A percentile compares a stretch with the other conserved stretches of the same genome.
These are phyloP conservation scores for Neodontobutis hainanensis DNA, from an alignment of 2,113 vertebrate species.

Conservation along the genomic window DNA sequence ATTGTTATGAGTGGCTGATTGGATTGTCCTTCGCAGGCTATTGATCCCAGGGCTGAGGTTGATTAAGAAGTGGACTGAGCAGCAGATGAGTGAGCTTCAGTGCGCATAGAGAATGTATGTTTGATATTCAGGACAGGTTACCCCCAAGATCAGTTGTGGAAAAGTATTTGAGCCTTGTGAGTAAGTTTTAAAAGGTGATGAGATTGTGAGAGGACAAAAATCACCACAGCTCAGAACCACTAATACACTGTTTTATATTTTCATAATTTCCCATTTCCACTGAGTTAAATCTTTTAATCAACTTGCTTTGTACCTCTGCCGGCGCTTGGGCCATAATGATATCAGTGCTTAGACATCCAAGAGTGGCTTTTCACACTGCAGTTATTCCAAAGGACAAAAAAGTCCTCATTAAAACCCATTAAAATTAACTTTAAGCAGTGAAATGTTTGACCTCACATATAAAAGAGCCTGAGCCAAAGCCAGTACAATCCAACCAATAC, in stretches of 20 bases:
- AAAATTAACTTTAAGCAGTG: slow-evolving; percentile 6
- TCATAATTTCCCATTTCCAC: background rate
- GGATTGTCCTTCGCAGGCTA: slow-evolving; percentile 73
- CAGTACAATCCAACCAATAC: slow-evolving; percentile 1
- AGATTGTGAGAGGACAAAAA: background rate
- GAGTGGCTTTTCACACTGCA: slow-evolving; percentile 8
- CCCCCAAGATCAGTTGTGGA: slow-evolving; percentile 14
- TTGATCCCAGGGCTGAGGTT: slow-evolving; percentile 67
- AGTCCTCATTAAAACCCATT: slow-evolving; percentile 4
- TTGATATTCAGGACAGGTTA: slow-evolving; percentile 29
- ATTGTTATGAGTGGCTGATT: slow-evolving; percentile 71
- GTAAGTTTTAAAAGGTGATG: background rate
- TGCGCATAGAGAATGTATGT: slow-evolving; percentile 29
- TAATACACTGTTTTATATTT: background rate
- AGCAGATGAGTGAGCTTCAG: slow-evolving; percentile 45
- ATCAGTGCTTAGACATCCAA: slow-evolving; percentile 3
- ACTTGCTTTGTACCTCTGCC: slow-evolving; percentile 1
- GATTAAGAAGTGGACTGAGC: slow-evolving; percentile 61
- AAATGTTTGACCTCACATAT: background rate
- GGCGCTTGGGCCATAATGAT: background rate
- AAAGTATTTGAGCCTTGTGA: slow-evolving; percentile 6
- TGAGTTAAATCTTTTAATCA: slow-evolving; percentile 11
- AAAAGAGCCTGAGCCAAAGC: background rate
- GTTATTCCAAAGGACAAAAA: slow-evolving; percentile 8
- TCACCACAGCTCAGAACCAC: background rate